Evolutionary conservation across 2,113 vertebrate genomes (phyloP).

Genomic region (Taxidea taxus): DNA sequence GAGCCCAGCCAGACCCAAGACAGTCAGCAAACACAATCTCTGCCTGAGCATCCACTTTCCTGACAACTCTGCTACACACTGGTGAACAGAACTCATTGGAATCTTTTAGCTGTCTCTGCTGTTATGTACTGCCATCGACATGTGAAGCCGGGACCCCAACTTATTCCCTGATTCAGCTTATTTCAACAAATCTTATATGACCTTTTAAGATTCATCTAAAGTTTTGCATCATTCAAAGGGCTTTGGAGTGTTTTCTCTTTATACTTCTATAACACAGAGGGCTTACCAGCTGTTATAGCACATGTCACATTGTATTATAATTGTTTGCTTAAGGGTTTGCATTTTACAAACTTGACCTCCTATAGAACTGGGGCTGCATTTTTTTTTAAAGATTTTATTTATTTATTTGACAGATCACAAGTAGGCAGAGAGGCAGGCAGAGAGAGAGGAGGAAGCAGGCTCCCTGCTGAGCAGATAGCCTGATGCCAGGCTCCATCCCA

Average conservation of each 20-base stretch:
- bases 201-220: background rate
- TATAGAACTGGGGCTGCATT: background rate
- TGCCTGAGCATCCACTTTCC: background rate
- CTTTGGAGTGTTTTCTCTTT: background rate
- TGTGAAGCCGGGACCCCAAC: background rate
- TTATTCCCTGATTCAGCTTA: background rate
- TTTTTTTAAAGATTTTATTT: too few relatives aligned
- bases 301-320: background rate
- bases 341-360: background rate
- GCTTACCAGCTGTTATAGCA: background rate
- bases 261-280: background rate
- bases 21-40: background rate
- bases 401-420: too few relatives aligned
- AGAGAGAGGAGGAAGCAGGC: too few relatives aligned
- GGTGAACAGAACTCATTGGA: background rate
- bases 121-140: background rate
- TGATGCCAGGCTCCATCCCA: too few relatives aligned
- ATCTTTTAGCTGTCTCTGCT: background rate
- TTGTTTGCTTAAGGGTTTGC: background rate
- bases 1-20: background rate
- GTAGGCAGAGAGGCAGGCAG: too few relatives aligned
- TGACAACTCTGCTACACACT: accelerated
- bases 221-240: background rate
- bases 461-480: too few relatives aligned
- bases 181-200: background rate